Percentiles rank a stretch among this genome's conserved stretches.
phyloP scores from a whole-genome alignment of 2,888 invertebrate genomes.

The Euplagia quadripunctaria region DNA sequence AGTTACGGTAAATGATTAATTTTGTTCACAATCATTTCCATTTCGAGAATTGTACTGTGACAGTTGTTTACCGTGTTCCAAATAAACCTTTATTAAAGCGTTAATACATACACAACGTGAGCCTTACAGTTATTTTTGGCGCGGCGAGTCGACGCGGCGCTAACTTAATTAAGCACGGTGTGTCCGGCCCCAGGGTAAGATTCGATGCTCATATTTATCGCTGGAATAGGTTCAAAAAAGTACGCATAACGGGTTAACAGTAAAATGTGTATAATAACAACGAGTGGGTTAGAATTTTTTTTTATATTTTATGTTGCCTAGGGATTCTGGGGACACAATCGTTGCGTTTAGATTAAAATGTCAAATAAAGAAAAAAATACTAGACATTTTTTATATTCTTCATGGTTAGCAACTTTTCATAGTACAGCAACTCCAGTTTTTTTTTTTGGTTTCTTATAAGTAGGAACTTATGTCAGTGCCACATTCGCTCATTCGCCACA shows the following conservation, averaged over 20 bases:
- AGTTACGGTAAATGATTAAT: too few relatives aligned
- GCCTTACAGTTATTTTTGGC: slow-evolving; percentile 40
- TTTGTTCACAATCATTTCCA: too few relatives aligned
- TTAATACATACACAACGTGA: slow-evolving; percentile 37
- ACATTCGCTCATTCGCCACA: too few relatives aligned
- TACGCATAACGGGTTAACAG: background rate
- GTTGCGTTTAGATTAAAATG: background rate
- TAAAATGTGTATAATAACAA: background rate
- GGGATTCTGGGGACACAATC: background rate
- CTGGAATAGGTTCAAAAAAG: slow-evolving; percentile 8
- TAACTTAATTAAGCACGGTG: slow-evolving; percentile 41
- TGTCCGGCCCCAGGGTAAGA: slow-evolving; percentile 26
- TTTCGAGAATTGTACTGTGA: background rate
- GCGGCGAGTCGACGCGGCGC: slow-evolving; percentile 13
- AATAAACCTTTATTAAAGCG: slow-evolving; percentile 28
- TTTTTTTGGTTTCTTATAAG: too few relatives aligned
- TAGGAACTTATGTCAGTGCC: too few relatives aligned
- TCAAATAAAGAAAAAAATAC: background rate
- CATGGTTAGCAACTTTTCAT: too few relatives aligned
- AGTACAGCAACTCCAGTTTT: too few relatives aligned
- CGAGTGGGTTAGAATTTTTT: too few relatives aligned
- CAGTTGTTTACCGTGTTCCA: background rate
- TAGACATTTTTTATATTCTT: too few relatives aligned
- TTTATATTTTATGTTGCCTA: too few relatives aligned
- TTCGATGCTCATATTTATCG: slow-evolving; percentile 37